phyloP scores from a whole-genome alignment of 1,140 invertebrate species.

The Harpegnathos saltator region DNA sequence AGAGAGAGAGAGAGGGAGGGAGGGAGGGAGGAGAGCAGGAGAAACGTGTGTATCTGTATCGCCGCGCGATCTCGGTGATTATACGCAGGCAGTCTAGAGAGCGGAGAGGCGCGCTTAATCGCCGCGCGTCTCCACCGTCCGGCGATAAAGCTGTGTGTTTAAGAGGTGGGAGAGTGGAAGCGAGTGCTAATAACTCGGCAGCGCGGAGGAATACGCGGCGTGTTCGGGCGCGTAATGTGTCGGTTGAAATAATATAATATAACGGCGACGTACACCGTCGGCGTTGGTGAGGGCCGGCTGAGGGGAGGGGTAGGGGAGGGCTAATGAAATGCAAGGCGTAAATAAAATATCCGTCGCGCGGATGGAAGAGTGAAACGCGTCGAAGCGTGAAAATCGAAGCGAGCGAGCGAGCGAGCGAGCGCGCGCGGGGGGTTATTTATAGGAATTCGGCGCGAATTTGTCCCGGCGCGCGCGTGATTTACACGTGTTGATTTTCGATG shows the following conservation, averaged over 20 bases:
- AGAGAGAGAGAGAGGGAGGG: too few relatives aligned
- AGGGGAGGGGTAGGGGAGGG: too few relatives aligned
- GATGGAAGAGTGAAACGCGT: too few relatives aligned
- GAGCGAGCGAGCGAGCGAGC: too few relatives aligned
- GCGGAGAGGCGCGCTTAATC: not conserved
- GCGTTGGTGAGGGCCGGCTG: too few relatives aligned
- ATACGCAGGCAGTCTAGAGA: not conserved
- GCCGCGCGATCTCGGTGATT: too few relatives aligned
- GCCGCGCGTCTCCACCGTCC: too few relatives aligned
- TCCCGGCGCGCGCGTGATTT: constrained; percentile 37
- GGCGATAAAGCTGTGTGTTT: not conserved
- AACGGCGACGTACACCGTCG: not conserved
- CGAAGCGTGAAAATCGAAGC: not conserved
- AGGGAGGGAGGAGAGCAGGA: too few relatives aligned
- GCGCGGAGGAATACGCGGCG: not conserved
- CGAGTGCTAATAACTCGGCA: not conserved
- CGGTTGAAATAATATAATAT: not conserved
- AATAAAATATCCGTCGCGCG: too few relatives aligned
- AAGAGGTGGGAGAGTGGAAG: not conserved
- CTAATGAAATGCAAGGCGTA: too few relatives aligned
- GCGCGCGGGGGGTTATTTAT: not conserved
- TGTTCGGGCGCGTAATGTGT: not conserved
- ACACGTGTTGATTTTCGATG: constrained; percentile 57
- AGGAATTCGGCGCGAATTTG: constrained; percentile 21
- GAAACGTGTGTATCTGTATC: too few relatives aligned